phyloP scores from a whole-genome alignment of 2,113 vertebrate species.

The Eclectus roratus region DNA sequence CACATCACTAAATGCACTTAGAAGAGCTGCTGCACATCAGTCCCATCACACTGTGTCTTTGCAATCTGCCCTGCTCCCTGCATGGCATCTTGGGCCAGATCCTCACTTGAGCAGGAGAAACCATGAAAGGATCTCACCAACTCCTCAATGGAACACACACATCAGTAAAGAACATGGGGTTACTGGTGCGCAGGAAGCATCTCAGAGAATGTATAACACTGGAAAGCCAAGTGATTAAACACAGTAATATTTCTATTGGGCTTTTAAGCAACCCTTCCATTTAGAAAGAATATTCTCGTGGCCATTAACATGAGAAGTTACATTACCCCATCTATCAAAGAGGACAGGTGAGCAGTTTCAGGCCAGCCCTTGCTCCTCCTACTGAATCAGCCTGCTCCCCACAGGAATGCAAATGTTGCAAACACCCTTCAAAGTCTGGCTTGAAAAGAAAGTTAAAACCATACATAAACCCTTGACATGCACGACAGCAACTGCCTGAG shows the following conservation, averaged over 20 bases:
- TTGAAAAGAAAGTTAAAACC: neutral
- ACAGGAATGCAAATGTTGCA: neutral
- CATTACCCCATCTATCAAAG: neutral
- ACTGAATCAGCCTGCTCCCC: neutral
- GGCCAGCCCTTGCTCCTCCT: neutral
- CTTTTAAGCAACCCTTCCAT: neutral
- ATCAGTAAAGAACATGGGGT: rapidly evolving
- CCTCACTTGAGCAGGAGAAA: neutral
- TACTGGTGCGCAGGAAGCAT: neutral
- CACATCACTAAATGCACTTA: neutral
- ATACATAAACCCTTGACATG: neutral
- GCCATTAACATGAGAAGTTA: neutral
- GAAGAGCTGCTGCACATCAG: neutral
- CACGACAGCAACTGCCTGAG: constrained; percentile 15
- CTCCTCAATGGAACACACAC: rapidly evolving
- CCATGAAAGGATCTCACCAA: neutral
- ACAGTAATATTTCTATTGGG: neutral
- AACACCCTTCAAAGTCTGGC: neutral
- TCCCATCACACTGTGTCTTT: neutral
- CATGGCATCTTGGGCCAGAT: neutral
- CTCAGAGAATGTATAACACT: neutral
- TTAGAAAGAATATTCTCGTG: neutral
- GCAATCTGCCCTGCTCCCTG: neutral
- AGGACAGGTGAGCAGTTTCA: neutral
- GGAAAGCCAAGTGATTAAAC: neutral